These are phyloP conservation scores for Oophaga sylvatica DNA, from an alignment of 2,797 vertebrate genomes.

Conservation along the genomic window DNA sequence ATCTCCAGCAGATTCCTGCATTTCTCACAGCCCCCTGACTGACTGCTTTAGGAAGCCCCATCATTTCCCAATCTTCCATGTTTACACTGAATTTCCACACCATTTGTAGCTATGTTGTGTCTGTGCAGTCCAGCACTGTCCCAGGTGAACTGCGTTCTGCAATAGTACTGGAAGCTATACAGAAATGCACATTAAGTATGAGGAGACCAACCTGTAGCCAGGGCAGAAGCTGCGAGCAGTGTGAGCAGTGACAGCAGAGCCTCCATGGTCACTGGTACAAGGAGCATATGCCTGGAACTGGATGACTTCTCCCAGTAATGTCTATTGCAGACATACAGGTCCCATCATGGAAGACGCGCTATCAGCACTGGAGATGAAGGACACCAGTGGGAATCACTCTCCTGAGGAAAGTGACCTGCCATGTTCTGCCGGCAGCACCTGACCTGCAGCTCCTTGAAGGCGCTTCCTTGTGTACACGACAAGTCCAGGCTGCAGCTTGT, in stretches of 20 bases:
- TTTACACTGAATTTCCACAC: no score
- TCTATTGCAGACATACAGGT: not conserved
- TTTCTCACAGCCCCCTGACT: no score
- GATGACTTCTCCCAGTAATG: not conserved
- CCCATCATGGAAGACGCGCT: not conserved
- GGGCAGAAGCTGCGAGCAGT: slow-evolving; percentile 60
- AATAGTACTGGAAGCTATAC: not conserved
- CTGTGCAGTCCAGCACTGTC: no score
- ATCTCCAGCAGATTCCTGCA: no score
- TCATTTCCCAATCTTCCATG: no score
- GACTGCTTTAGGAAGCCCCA: no score
- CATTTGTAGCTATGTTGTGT: no score
- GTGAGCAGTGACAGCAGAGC: slow-evolving; percentile 65
- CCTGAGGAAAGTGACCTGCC: not conserved
- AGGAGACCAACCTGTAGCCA: slow-evolving; percentile 75
- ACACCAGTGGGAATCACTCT: no score
- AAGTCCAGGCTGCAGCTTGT: not conserved
- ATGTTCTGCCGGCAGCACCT: slow-evolving; percentile 10
- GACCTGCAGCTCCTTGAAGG: not conserved
- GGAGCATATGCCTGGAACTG: not conserved
- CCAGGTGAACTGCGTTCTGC: no score
- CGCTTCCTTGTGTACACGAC: not conserved
- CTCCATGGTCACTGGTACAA: slow-evolving; percentile 67
- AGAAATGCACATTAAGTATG: not conserved
- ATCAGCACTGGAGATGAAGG: no score